Evolutionary conservation across 2,797 vertebrate species (phyloP).

Genomic region (Scolopax rusticola): DNA sequence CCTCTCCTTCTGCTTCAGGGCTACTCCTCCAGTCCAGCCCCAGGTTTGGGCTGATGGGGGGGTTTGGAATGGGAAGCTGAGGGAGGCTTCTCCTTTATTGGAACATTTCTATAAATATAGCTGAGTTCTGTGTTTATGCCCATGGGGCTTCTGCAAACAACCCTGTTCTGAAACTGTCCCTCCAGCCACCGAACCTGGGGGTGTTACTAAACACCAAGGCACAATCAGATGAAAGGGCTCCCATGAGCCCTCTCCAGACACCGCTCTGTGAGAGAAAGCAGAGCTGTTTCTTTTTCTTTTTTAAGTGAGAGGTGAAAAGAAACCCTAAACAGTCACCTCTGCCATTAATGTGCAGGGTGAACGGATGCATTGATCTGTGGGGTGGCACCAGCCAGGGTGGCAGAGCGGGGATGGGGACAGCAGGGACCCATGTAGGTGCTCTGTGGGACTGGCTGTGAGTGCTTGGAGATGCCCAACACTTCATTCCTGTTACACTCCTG

Average conservation of each 20-base stretch:
- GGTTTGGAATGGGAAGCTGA: background rate
- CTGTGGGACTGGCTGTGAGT: background rate
- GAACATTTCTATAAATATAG: background rate
- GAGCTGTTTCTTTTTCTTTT: background rate
- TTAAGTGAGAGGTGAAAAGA: background rate
- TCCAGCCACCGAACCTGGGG: background rate
- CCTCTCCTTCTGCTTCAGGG: background rate
- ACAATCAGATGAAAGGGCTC: background rate
- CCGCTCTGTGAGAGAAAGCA: background rate
- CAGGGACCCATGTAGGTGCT: background rate
- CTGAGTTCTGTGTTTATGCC: background rate
- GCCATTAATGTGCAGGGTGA: background rate
- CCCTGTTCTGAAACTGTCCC: background rate
- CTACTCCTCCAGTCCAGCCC: background rate
- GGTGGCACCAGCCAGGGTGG: background rate
- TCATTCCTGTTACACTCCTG: accelerated
- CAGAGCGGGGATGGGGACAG: background rate
- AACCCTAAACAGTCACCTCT: background rate
- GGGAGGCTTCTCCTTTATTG: background rate
- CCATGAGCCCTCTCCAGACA: background rate
- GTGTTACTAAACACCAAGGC: background rate
- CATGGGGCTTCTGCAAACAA: background rate
- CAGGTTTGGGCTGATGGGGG: accelerated
- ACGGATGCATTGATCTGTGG: background rate
- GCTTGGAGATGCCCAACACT: accelerated